These are phyloP conservation scores for Elgaria multicarinata DNA, from an alignment of 2,113 vertebrate species.

Conservation along the genomic window DNA sequence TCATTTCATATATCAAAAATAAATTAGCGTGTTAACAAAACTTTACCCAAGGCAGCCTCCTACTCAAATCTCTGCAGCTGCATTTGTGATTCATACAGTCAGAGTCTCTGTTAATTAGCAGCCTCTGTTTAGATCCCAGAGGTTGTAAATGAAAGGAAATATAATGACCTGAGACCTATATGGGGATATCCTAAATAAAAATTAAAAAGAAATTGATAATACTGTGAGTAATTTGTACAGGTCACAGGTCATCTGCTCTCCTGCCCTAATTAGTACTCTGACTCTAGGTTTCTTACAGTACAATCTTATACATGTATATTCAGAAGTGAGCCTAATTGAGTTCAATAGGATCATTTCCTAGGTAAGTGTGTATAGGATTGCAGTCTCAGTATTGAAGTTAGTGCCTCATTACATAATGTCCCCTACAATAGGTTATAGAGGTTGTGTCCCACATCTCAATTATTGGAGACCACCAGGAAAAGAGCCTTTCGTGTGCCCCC, in stretches of 20 bases:
- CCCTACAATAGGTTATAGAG: neutral
- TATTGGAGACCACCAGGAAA: no score
- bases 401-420: neutral
- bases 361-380: no score
- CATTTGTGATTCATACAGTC: conserved; percentile 40
- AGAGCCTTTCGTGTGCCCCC: no score
- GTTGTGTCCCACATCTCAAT: neutral
- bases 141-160: conserved; percentile 42
- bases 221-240: rapidly evolving
- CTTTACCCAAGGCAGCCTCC: conserved; percentile 36
- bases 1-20: conserved; percentile 29
- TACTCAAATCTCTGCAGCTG: conserved; percentile 33
- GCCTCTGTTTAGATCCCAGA: conserved; percentile 44
- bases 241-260: neutral
- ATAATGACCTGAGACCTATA: neutral
- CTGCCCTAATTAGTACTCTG: neutral
- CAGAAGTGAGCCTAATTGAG: neutral
- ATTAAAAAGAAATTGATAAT: neutral
- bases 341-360: neutral
- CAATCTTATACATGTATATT: neutral
- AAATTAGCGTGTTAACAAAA: conserved; percentile 47
- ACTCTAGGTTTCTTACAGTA: neutral
- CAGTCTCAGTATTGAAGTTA: neutral
- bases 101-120: conserved; percentile 50
- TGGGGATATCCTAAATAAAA: conserved; percentile 21